phyloP scores from a whole-genome alignment of 1,140 invertebrate species.

The Heliothis virescens region DNA sequence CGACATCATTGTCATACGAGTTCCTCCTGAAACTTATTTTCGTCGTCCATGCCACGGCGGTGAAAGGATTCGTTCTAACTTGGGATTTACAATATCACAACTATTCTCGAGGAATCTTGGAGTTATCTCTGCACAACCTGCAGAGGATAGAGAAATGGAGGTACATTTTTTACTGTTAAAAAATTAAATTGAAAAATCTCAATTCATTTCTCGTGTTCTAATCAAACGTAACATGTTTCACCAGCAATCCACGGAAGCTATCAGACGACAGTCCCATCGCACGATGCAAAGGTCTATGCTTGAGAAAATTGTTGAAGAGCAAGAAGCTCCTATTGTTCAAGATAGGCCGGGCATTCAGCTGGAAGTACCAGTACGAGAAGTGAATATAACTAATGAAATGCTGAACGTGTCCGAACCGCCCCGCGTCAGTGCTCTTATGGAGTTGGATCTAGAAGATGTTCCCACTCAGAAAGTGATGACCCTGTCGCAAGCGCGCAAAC shows the following conservation, averaged over 20 bases:
- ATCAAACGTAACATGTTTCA: neutral
- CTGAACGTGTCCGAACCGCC: slow-evolving; percentile 26
- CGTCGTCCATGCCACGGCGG: slow-evolving; percentile 56
- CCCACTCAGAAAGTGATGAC: slow-evolving; percentile 67
- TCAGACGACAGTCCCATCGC: slow-evolving; percentile 26
- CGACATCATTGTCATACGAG: slow-evolving; percentile 55
- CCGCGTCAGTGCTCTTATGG: slow-evolving; percentile 16
- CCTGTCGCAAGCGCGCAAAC: slow-evolving; percentile 56
- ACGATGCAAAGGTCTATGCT: slow-evolving; percentile 46
- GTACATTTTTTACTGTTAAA: slow-evolving; percentile 33
- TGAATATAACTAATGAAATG: slow-evolving; percentile 17
- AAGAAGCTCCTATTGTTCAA: slow-evolving; percentile 32
- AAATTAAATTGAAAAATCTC: neutral
- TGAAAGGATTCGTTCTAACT: neutral
- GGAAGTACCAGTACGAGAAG: slow-evolving; percentile 30
- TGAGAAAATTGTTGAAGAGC: slow-evolving; percentile 60
- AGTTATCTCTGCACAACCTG: neutral
- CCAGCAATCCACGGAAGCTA: slow-evolving; percentile 39
- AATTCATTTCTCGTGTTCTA: too few species aligned
- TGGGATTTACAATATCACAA: slow-evolving; percentile 38
- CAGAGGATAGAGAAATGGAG: slow-evolving; percentile 57
- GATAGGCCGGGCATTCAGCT: slow-evolving; percentile 28
- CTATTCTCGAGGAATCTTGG: slow-evolving; percentile 62
- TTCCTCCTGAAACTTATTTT: slow-evolving; percentile 54
- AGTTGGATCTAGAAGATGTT: slow-evolving; percentile 60